Evolutionary conservation across 2,113 vertebrate species (phyloP).

Genomic region (Lonchura striata): DNA sequence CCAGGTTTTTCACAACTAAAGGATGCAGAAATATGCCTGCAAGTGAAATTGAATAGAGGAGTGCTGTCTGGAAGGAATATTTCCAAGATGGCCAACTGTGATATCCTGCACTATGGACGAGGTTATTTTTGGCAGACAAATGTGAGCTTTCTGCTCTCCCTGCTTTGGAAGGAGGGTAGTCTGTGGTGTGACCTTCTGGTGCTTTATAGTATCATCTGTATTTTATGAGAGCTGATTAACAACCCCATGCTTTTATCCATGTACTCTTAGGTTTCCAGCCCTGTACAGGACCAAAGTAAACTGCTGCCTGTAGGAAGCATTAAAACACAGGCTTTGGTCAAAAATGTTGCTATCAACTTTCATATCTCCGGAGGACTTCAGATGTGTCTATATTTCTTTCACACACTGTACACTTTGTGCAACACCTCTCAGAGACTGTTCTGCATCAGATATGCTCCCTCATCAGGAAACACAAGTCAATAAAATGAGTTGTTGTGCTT

Average conservation of each 20-base stretch:
- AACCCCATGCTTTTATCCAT: rapidly evolving
- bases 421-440: not conserved
- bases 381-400: not conserved
- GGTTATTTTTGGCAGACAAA: not conserved
- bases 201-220: not conserved
- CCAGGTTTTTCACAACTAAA: not conserved
- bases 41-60: not conserved
- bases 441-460: not conserved
- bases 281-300: not conserved
- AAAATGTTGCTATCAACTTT: not conserved
- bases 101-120: not conserved
- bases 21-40: not conserved
- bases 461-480: not conserved
- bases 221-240: not conserved
- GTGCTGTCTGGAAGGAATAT: not conserved
- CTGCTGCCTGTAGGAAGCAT: not conserved
- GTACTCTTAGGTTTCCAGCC: not conserved
- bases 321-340: not conserved
- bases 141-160: not conserved
- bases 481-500: not conserved
- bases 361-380: not conserved
- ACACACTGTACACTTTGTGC: not conserved
- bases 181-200: not conserved
- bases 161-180: not conserved
- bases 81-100: not conserved